Base-by-base conservation (phyloP, 2,888 invertebrate species). In the Perizoma affinitatum region DNA sequence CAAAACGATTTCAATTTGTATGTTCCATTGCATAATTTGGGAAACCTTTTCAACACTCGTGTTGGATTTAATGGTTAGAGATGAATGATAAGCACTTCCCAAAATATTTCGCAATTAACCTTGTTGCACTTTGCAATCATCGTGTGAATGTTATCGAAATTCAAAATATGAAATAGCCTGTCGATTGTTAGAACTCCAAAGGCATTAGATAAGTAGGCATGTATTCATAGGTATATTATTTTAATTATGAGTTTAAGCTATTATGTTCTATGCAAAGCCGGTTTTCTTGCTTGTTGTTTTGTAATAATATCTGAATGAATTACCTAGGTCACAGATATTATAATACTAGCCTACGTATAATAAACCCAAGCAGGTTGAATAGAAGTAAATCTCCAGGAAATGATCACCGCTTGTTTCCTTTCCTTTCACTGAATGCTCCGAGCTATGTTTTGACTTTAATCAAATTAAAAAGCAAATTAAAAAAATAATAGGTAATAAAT, bases 1-100 rank as follows among this genome's bases (percentile, higher is more conserved):
- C 78, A 76, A 83, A 84, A 79, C 80, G 76, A 85, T 82, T 88
- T 87, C 85, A 88, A 88, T 88, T 86, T 84, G 84, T 83, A 76
- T 22, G 22, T 22, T 22, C 70, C 70, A 75, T 88, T 89, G 88
- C 88, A 87, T 88, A 87, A 88, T 87, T 84, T 82, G 75, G 82
- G 77, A 80, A 87, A 84, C 80, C 76, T 81, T 83, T 80, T 83
- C 79, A 84, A 86, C 56, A 61, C 52, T 82, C 82, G 80, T 83
- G 79, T 84, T 84, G 77, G 79, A 79, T 80, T 80, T 78, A 80
- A 80, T 78, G 80, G 40, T 45, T 50, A 36, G 45, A 50, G 54
- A 82, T 75, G 77, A 78, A 75, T 73, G 84, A 86, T 87, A 83
- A 82, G 75, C 62, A 73, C 74, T 79, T 79, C 80, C 82, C 72